Evolutionary conservation across 64 coral and sea anemone species (phyloP).

Genomic region (Astreopora myriophthalma): DNA sequence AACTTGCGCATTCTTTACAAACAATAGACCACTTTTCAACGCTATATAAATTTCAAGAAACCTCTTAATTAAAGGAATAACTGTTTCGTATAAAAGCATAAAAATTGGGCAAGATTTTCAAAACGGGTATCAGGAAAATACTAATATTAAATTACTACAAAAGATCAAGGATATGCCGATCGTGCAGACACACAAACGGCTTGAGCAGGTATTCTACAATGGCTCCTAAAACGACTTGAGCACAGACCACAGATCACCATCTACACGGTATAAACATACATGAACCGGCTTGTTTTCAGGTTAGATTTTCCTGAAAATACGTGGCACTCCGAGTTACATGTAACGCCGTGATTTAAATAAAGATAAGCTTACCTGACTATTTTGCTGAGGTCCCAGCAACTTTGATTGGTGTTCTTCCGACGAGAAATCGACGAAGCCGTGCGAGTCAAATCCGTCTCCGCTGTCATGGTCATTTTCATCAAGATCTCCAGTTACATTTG

Average conservation of each 20-base stretch:
- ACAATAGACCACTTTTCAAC: background rate
- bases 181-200: too few relatives aligned
- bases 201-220: too few relatives aligned
- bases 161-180: too few relatives aligned
- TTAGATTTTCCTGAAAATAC: background rate
- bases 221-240: too few relatives aligned
- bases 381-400: constrained; percentile 82
- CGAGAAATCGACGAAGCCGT: constrained; percentile 82
- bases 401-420: constrained; percentile 48
- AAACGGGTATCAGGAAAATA: too few relatives aligned
- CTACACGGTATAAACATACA: background rate
- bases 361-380: constrained; percentile 54
- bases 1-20: too few relatives aligned
- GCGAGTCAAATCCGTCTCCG: constrained; percentile 74
- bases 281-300: background rate
- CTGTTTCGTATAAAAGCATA: background rate
- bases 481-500: background rate
- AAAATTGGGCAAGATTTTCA: too few relatives aligned
- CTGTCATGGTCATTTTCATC: background rate
- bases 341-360: too few relatives aligned
- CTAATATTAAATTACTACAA: too few relatives aligned
- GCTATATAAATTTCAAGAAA: background rate
- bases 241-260: too few relatives aligned
- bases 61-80: background rate
- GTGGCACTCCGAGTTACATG: too few relatives aligned